Conservation (phyloP, 1,140 invertebrate genomes). For the Neotoxoptera formosana region DNA sequence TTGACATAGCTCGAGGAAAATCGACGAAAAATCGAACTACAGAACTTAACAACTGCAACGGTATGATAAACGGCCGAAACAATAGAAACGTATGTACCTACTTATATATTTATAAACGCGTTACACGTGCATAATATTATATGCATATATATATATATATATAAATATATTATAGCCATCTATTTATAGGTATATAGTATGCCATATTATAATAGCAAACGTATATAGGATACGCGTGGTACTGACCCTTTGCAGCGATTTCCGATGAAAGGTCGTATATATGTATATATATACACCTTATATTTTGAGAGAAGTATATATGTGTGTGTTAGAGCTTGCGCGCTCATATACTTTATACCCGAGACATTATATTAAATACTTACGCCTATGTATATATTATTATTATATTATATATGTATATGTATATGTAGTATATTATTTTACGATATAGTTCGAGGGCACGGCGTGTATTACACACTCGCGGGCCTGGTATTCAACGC, state of each 20-base stretch:
- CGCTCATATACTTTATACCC: too few species aligned
- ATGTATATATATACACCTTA: background rate
- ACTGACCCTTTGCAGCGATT: conserved; percentile 13
- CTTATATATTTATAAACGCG: background rate
- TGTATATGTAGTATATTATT: background rate
- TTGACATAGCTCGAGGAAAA: background rate
- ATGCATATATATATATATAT: background rate
- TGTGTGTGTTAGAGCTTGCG: background rate
- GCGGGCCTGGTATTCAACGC: background rate
- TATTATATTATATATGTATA: background rate
- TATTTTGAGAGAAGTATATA: background rate
- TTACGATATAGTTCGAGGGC: conserved; percentile 21
- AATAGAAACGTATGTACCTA: background rate
- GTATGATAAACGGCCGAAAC: background rate
- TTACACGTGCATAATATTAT: background rate
- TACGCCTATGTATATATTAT: background rate
- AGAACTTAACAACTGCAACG: background rate
- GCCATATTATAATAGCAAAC: background rate
- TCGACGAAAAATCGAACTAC: background rate
- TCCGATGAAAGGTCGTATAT: background rate
- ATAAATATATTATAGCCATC: background rate
- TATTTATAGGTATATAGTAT: background rate
- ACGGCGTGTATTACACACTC: background rate
- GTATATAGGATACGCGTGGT: background rate
- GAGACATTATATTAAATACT: background rate